A percentile compares a stretch with the other conserved stretches of the same genome.
Evolutionary conservation across 2,888 invertebrate species (phyloP).

Genomic region (Dorcus parallelipipedus): DNA sequence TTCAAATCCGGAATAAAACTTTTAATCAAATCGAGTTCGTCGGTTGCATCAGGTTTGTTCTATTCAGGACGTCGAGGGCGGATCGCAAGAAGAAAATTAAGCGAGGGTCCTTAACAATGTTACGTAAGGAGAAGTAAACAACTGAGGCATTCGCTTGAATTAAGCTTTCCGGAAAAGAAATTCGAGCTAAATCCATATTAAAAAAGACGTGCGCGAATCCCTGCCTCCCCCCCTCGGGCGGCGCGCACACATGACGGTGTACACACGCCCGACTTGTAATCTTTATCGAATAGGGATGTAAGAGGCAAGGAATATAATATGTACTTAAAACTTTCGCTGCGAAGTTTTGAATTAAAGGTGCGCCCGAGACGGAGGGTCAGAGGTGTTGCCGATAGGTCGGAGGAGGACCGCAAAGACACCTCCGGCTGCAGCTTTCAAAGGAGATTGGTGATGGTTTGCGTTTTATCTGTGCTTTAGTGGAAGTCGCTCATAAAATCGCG

Average conservation of each 20-base stretch:
- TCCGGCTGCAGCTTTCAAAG: slow-evolving; percentile 12
- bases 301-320: slow-evolving; percentile 15
- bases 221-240: slow-evolving; percentile 8
- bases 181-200: slow-evolving; percentile 19
- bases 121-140: slow-evolving; percentile 40
- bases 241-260: slow-evolving; percentile 23
- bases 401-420: slow-evolving; percentile 9
- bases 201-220: slow-evolving; percentile 17
- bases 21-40: slow-evolving; percentile 40
- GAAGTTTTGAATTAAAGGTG: too few relatives aligned
- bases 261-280: slow-evolving; percentile 28
- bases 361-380: too few relatives aligned
- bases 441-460: slow-evolving; percentile 29
- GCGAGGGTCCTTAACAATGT: slow-evolving; percentile 39
- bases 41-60: background rate
- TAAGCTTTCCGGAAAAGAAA: slow-evolving; percentile 18
- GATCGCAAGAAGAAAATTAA: slow-evolving; percentile 14
- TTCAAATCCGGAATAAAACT: slow-evolving; percentile 41
- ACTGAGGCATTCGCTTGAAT: slow-evolving; percentile 34
- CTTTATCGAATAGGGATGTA: slow-evolving; percentile 31
- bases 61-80: background rate
- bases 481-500: slow-evolving; percentile 33
- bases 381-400: too few relatives aligned
- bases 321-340: slow-evolving; percentile 18
- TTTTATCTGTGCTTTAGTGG: slow-evolving; percentile 34